Evolutionary conservation across 2,888 invertebrate species (phyloP), one percentile per base, ranked within the genome.

Genomic region (Pandemis heparana): DNA sequence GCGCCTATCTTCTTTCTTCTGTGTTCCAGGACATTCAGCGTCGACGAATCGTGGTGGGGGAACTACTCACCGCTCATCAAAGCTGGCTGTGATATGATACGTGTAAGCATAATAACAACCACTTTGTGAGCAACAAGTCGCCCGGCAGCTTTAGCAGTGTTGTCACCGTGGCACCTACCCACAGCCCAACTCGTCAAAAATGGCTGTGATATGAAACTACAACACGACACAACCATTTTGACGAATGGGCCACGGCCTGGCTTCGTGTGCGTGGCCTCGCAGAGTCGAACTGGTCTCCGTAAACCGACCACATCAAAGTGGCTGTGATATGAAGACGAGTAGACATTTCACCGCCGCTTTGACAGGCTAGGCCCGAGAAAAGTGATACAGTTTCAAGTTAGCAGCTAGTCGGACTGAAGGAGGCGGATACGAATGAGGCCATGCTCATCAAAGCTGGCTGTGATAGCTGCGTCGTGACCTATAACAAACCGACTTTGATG

Each of bases 401-500:
- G 60, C 56, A 67, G 66, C 68, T 63, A 74, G 67, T 73, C 62
- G 46, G 65, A 71, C 23, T 71, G 67, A 71, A 72, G 71, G 78
- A 72, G 71, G 78, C 69, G 79, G 85, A 79, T 75, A 81, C 76
- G 60, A 91, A 95, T 95, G 95, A 92, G 95, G 95, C 96, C 95
- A 90, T 97, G 97, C 97, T 97, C 97, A 97, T 97, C 97, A 97
- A 97, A 97, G 97, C 97, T 97, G 97, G 97, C 97, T 97, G 97
- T 97, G 97, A 97, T 97, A 97, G 97, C 89, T 94, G 81, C 91
- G 79, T 84, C 77, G 88, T 89, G 92, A 96, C 94, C 97, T 97
- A 97, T 96, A 95, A 97, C 97, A 96, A 96, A 94, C 97, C 96
- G 96, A 95, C 96, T 96, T 97, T 96, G 96, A 97, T 96, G 96